phyloP scores from a whole-genome alignment of 2,797 vertebrate species.

The Paratrypauchen microcephalus region DNA sequence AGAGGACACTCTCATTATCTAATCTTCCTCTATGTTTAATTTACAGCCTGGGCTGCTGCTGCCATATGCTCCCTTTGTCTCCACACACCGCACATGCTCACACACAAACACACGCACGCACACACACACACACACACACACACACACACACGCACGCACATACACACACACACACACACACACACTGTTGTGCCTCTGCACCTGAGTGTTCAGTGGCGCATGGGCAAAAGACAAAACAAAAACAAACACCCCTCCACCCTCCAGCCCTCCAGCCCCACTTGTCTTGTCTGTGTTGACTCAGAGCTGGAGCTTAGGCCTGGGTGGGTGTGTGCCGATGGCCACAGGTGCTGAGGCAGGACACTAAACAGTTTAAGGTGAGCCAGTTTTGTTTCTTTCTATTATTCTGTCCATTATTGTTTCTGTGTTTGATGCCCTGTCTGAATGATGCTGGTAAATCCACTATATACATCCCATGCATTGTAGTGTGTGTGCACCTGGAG shows the following conservation, averaged over 20 bases:
- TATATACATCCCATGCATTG: slow-evolving; percentile 13
- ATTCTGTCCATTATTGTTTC: neutral
- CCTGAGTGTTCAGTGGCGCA: slow-evolving; percentile 28
- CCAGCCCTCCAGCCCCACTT: slow-evolving; percentile 34
- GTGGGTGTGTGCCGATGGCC: slow-evolving; percentile 32
- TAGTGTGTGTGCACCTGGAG: slow-evolving; percentile 20
- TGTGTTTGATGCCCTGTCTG: neutral
- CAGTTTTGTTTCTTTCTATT: neutral
- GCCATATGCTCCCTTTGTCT: slow-evolving; percentile 87
- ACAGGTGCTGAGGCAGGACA: slow-evolving; percentile 42
- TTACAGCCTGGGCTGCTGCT: slow-evolving; percentile 84
- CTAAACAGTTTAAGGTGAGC: slow-evolving; percentile 60
- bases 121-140: slow-evolving; percentile 15
- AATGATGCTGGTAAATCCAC: neutral
- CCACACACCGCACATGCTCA: slow-evolving; percentile 34
- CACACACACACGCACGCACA: neutral
- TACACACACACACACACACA: slow-evolving; percentile 14
- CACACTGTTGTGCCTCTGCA: slow-evolving; percentile 37
- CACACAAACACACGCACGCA: slow-evolving; percentile 4
- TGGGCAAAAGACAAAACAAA: slow-evolving; percentile 48
- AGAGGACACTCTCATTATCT: slow-evolving; percentile 87
- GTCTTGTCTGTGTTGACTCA: slow-evolving; percentile 52
- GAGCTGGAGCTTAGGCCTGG: slow-evolving; percentile 42
- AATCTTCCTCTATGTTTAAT: slow-evolving; percentile 91
- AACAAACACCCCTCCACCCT: slow-evolving; percentile 53